Conservation (phyloP, 2,888 invertebrate species). For the Oegoconia quadripuncta region DNA sequence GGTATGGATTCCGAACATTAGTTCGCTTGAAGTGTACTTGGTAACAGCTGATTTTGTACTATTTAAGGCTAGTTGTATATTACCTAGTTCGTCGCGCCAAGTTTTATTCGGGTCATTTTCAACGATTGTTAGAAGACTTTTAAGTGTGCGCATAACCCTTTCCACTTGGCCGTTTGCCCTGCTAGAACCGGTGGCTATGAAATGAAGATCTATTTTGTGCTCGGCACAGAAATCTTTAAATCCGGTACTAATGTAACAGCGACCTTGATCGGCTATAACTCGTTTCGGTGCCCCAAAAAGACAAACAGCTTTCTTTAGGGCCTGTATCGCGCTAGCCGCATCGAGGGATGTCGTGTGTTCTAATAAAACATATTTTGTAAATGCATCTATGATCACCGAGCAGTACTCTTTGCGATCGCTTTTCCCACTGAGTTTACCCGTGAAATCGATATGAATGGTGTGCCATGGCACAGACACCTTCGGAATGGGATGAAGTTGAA, state of each 20-base stretch:
- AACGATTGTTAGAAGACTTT: constrained; percentile 20
- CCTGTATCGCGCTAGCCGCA: constrained; percentile 8
- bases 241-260: constrained; percentile 13
- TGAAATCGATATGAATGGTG: constrained; percentile 12
- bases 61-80: constrained; percentile 23
- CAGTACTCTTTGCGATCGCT: constrained; percentile 9
- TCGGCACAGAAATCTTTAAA: constrained; percentile 15
- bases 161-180: constrained; percentile 22
- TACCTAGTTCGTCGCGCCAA: constrained; percentile 23
- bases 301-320: constrained; percentile 11
- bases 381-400: constrained; percentile 13
- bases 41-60: constrained; percentile 18
- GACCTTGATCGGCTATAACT: constrained; percentile 21
- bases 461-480: constrained; percentile 16
- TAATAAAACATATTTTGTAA: constrained; percentile 22
- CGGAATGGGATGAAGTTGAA: constrained; percentile 22
- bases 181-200: constrained; percentile 16
- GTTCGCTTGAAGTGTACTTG: constrained; percentile 15
- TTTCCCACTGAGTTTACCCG: constrained; percentile 8
- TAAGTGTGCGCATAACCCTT: constrained; percentile 18
- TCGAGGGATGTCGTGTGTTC: constrained; percentile 15
- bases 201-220: constrained; percentile 15
- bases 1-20: too few species aligned
- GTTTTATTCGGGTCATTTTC: constrained; percentile 14
- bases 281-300: constrained; percentile 19